A percentile compares a stretch with the other conserved stretches of the same genome.
Conservation (phyloP, 1,140 invertebrate genomes). For the Mactra quadrangularis region DNA sequence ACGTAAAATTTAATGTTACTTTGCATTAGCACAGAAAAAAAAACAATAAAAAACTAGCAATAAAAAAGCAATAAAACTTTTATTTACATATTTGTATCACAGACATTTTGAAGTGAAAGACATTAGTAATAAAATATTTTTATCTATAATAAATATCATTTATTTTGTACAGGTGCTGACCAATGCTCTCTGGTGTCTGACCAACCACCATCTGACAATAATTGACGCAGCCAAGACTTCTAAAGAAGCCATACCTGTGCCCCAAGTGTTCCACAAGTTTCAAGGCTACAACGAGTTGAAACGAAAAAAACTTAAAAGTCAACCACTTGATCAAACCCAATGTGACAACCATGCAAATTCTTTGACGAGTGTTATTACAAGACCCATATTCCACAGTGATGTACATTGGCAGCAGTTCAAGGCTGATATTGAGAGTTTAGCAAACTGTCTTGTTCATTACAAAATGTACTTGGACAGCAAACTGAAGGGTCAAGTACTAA, state of each 20-base stretch:
- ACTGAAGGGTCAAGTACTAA: background rate
- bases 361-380: background rate
- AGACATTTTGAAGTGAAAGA: no score
- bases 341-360: background rate
- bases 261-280: background rate
- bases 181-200: slow-evolving; percentile 31
- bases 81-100: no score
- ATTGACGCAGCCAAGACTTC: background rate
- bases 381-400: slow-evolving; percentile 5
- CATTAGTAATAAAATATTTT: no score
- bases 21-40: no score
- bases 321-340: background rate
- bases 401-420: background rate
- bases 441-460: background rate
- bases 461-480: background rate
- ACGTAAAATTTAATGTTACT: no score
- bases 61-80: no score
- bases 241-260: background rate
- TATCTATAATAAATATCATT: background rate
- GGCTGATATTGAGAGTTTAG: background rate
- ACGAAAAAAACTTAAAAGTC: slow-evolving; percentile 25
- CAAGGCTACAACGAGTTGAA: slow-evolving; percentile 15
- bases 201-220: slow-evolving; percentile 18
- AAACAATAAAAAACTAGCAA: no score
- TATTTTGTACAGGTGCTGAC: slow-evolving; percentile 20